Conservation (phyloP, 2,113 vertebrate genomes). For the Asarcornis scutulata region DNA sequence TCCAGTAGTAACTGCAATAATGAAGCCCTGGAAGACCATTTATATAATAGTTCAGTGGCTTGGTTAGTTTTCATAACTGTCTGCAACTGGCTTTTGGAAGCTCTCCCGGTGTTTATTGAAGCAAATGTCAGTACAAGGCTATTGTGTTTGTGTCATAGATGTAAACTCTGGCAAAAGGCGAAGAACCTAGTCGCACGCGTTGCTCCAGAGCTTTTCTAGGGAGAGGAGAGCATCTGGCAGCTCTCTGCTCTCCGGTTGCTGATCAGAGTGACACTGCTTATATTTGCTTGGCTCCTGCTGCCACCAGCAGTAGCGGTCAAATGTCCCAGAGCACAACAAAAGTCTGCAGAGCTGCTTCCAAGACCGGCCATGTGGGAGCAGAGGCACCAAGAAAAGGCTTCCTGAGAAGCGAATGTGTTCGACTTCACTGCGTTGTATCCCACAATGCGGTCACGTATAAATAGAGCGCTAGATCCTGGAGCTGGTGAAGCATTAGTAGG, state of each 20-base stretch:
- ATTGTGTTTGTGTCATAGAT: not conserved
- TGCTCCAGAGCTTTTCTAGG: not conserved
- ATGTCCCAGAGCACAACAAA: not conserved
- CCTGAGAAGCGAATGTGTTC: accelerated
- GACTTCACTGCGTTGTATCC: not conserved
- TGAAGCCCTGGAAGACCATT: not conserved
- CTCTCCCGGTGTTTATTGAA: not conserved
- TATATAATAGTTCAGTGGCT: not conserved
- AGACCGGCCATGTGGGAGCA: not conserved
- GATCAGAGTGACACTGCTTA: not conserved
- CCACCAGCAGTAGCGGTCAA: not conserved
- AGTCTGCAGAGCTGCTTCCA: not conserved
- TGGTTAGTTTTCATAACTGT: constrained; percentile 2
- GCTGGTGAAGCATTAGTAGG: not conserved
- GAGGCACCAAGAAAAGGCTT: not conserved
- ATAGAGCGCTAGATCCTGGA: accelerated
- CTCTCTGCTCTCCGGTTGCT: not conserved
- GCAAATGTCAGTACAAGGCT: not conserved
- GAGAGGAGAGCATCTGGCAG: not conserved
- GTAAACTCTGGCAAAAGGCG: not conserved
- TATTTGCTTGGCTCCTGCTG: not conserved
- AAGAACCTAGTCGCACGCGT: not conserved
- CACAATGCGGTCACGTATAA: not conserved
- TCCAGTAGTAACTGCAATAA: not conserved
- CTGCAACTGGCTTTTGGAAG: not conserved